A percentile compares a stretch with the other conserved stretches of the same genome.
Conservation (phyloP, 2,888 invertebrate species). For the Sesamia inferens region DNA sequence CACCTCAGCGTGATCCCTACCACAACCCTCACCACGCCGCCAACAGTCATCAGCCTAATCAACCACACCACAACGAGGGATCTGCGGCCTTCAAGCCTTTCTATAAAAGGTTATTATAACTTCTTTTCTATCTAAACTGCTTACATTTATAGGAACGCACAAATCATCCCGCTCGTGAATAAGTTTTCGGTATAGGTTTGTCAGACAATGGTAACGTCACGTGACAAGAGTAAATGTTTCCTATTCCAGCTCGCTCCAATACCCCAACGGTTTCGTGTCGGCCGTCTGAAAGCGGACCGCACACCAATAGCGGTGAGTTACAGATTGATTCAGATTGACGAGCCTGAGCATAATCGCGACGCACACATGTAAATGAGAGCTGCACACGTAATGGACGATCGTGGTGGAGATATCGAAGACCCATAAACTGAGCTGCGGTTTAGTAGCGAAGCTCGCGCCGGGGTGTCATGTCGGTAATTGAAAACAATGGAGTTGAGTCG, state of each 20-base stretch:
- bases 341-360: slow-evolving; percentile 68
- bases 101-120: slow-evolving; percentile 94
- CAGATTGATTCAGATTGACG: slow-evolving; percentile 81
- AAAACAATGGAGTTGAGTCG: slow-evolving; percentile 88
- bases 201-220: slow-evolving; percentile 70
- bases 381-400: slow-evolving; percentile 82
- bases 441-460: slow-evolving; percentile 81
- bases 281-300: slow-evolving; percentile 91
- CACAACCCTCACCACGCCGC: slow-evolving; percentile 89
- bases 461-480: slow-evolving; percentile 89
- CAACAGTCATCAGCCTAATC: slow-evolving; percentile 86
- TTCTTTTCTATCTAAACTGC: slow-evolving; percentile 14
- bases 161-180: slow-evolving; percentile 37
- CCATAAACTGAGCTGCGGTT: slow-evolving; percentile 86
- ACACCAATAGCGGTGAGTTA: slow-evolving; percentile 82
- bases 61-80: slow-evolving; percentile 88
- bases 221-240: slow-evolving; percentile 84
- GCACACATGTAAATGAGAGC: slow-evolving; percentile 80
- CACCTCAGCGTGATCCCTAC: slow-evolving; percentile 89
- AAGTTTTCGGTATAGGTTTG: slow-evolving; percentile 50
- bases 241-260: slow-evolving; percentile 92
- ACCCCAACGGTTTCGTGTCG: slow-evolving; percentile 93
- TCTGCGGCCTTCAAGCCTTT: slow-evolving; percentile 96
- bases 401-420: slow-evolving; percentile 83
- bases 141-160: slow-evolving; percentile 26